Conservation (phyloP, 2,888 invertebrate genomes). For the Pantelozetes paolii region DNA sequence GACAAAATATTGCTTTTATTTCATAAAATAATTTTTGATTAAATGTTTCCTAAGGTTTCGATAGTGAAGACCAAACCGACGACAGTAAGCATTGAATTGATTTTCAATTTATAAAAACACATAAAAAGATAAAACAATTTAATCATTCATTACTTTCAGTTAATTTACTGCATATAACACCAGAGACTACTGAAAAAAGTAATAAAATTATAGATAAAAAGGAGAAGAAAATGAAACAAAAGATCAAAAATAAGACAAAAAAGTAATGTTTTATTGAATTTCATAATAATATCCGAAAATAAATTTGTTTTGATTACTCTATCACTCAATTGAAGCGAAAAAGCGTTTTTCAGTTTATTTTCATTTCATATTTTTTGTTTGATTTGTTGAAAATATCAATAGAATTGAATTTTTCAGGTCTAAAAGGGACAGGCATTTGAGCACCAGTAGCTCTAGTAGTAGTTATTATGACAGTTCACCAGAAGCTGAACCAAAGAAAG, state of each 20-base stretch:
- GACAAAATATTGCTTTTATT: too few species aligned
- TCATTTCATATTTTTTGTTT: conserved; percentile 1
- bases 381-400: too few species aligned
- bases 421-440: not conserved
- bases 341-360: not conserved
- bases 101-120: not conserved
- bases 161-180: conserved; percentile 10
- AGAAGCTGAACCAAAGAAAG: not conserved
- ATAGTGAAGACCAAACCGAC: not conserved
- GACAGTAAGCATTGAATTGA: not conserved
- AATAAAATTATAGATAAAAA: not conserved
- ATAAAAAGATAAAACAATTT: not conserved
- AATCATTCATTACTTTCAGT: not conserved
- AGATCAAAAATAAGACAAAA: not conserved
- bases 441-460: conserved; percentile 7
- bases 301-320: conserved; percentile 13
- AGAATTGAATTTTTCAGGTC: not conserved
- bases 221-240: not conserved
- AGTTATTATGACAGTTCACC: not conserved
- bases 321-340: not conserved
- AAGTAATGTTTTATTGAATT: not conserved
- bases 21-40: not conserved
- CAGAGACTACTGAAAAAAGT: conserved; percentile 4
- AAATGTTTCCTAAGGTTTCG: not conserved
- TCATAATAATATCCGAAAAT: not conserved